Evolutionary conservation across 2,797 vertebrate genomes (phyloP), one percentile per base, ranked within the genome.

Genomic region (Coracias cyanogaster): DNA sequence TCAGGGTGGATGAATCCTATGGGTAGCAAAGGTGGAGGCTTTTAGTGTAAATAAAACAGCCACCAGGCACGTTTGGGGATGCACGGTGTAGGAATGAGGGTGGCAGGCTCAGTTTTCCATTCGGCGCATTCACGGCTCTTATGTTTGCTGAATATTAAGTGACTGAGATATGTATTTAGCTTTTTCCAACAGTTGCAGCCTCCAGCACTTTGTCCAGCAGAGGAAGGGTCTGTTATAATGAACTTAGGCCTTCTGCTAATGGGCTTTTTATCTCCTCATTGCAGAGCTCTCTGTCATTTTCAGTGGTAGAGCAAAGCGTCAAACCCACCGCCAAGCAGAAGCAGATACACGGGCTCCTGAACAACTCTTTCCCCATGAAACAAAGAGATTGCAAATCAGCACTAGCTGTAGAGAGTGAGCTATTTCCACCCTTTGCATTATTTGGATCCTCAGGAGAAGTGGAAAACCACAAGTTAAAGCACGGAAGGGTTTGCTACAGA

Each of bases 51-150:
- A 22, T 25, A 18, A 46, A 94, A 2, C 8, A 77, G 54, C 21
- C 54, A 8, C 39, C 64, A 41, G 65, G 16, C 45, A 24, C 1
- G 0, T 29, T n/a, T 1, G 0, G 49, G 66, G 49, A 31, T 5
- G 51, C 54, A 58, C 60, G 45, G 11, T 7, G 15, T 15, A 51
- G 45, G 65, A 54, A 60, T 5, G n/a, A 65, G 55, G 60, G 60
- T 15, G 41, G 35, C 41, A 69, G n/a, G 29, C 73, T 69, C 60
- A 3, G 19, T 13, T 60, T 77, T 72, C 49, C 22, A 9, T 31
- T 24, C 33, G 49, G 48, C 0, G 0, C 21, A 9, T 33, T 72
- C 45, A 12, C 43, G 37, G 35, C 37, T 61, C 28, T 21, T 5
- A 3, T 16, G 37, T 82, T 74, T 57, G 16, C 39, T 51, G 86